Conservation (phyloP, 2,797 vertebrate genomes). For the Babyrousa celebensis region DNA sequence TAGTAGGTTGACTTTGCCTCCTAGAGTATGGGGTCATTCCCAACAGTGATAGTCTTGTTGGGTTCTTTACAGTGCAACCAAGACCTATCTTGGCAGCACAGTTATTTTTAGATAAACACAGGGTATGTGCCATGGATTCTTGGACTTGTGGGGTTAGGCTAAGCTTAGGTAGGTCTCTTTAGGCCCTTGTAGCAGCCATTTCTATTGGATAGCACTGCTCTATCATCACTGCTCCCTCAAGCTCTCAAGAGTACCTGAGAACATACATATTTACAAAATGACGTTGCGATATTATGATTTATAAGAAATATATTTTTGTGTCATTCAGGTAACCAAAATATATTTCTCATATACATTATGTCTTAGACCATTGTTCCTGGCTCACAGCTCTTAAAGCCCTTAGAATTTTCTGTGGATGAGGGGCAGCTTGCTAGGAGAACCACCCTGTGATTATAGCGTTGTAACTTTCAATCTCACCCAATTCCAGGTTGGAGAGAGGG, state of each 20-base stretch:
- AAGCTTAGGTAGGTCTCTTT: background rate
- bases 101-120: background rate
- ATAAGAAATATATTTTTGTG: background rate
- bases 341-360: background rate
- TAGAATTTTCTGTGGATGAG: background rate
- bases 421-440: background rate
- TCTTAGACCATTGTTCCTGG: background rate
- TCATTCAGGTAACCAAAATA: background rate
- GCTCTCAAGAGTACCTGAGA: background rate
- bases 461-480: background rate
- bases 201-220: background rate
- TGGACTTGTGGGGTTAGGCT: background rate
- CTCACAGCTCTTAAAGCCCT: background rate
- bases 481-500: background rate
- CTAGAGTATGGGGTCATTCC: background rate
- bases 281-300: background rate
- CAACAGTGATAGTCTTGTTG: constrained; percentile 11
- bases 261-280: background rate
- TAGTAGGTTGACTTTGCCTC: constrained; percentile 1
- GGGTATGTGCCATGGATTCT: background rate
- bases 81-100: background rate
- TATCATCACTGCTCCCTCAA: background rate
- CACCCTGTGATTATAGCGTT: background rate
- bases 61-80: background rate
- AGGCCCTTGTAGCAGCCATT: background rate